Evolutionary conservation across 2,888 invertebrate species (phyloP), one percentile per base, ranked within the genome.

Genomic region (Automeris io): DNA sequence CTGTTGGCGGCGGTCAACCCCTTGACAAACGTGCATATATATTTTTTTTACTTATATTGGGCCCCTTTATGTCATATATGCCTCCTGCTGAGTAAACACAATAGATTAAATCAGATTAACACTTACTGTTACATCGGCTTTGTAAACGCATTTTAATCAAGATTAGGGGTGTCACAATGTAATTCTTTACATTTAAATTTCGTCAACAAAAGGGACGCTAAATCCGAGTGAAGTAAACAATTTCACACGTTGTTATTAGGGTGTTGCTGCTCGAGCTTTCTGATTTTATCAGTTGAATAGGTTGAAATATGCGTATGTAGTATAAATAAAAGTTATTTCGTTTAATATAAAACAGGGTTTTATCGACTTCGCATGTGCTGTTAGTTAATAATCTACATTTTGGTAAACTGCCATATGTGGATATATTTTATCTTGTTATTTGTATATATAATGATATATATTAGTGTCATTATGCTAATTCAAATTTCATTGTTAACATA

Each of bases 101-200:
- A 78, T 79, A 72, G 68, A 73, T 74, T 70, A 77, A 80, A 83
- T 83, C 82, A 78, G 85, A 85, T 86, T 85, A 83, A 82, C 85
- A 82, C 83, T 83, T 76, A 75, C 66, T 61, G 64, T 66, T 66
- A 65, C 68, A 69, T 65, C 49, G 64, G 70, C 73, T 77, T 78
- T 79, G 75, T 76, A 62, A 73, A 61, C 68, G 65, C 64, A 66
- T 69, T 70, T 63, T 68, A 72, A 83, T 83, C 82, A 75, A 80
- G 85, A 83, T 85, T 78, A 76, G 81, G 65, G 73, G 79, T 70
- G 70, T 74, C 66, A 72, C 72, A 70, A 61, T 70, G 75, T 77
- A 74, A 77, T 79, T 77, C 71, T 77, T 77, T 75, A 72, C 71
- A 74, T 75, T 76, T 70, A 65, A 72, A 73, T 72, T 63, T 62